Percentiles rank a stretch among this genome's conserved stretches.
Evolutionary conservation across 2,113 vertebrate genomes (phyloP).

Genomic region (Motacilla tschutschensis): DNA sequence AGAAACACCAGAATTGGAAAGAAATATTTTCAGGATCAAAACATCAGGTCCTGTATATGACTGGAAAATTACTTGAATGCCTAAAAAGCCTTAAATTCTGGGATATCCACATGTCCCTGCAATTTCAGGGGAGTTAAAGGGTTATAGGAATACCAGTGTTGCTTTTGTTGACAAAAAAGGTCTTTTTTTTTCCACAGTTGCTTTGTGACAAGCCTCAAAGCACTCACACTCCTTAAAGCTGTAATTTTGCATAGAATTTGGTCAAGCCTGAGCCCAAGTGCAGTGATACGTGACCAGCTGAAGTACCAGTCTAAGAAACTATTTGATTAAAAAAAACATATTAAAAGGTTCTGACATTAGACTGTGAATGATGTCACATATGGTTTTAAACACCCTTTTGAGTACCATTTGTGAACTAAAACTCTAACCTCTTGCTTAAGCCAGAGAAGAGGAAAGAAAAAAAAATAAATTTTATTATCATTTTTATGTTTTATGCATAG

Average conservation of each 20-base stretch:
- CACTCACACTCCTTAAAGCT: neutral
- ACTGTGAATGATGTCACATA: neutral
- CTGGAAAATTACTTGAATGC: neutral
- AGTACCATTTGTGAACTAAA: neutral
- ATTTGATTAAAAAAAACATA: neutral
- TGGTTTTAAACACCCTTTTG: neutral
- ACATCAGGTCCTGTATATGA: fast-evolving
- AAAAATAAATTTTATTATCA: fast-evolving
- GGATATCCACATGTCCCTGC: neutral
- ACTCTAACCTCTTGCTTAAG: neutral
- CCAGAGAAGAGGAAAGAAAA: neutral
- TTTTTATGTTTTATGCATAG: neutral
- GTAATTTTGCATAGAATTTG: neutral
- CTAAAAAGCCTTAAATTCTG: neutral
- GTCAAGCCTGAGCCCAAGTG: neutral
- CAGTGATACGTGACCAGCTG: neutral
- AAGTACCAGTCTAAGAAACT: neutral
- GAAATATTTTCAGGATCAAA: neutral
- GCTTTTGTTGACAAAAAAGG: neutral
- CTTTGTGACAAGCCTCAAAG: neutral
- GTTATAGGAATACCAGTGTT: neutral
- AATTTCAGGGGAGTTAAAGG: neutral
- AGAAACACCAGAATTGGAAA: neutral
- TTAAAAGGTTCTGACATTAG: neutral
- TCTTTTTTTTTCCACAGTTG: neutral